Base-by-base conservation (phyloP, 1,140 invertebrate species). In the Trachelipus rathkii region DNA sequence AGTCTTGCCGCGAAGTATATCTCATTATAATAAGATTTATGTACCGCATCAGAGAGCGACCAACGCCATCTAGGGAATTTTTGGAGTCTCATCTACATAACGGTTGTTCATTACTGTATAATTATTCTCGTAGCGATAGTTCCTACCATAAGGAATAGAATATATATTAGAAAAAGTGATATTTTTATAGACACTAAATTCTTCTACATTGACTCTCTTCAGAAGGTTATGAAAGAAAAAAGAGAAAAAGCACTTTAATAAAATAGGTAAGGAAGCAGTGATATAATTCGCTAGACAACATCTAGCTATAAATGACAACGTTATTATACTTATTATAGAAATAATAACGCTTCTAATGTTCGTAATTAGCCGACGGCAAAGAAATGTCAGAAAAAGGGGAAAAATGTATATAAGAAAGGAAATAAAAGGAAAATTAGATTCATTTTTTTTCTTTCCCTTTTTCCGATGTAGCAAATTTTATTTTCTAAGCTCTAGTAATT, bases 111-210 rank as follows among this genome's bases (percentile, higher is more conserved):
- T 60, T 60, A 60, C 8, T 2, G 50, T 60, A 60, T 60, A 60
- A 60, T 60, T 60, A 60, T 60, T 60, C 50, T 13, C 50, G 1
- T 60, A 60, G 8, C 50, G 50, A 60, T 60, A 60, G 11, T 60
- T 60, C 19, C 11, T 15, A 19, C 50, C 50, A 60, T 60, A 60
- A 60, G 50, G 50, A 60, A 60, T 60, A 60, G 11, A 19, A 60
- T 60, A 60, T 60, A 60, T 60, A 60, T 60, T 60, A 60, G 1
- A 60, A 13, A 60, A 60, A 60, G 19, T 60, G 50, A 60, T 60
- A 60, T 60, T 60, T 60, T 60, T 60, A 60, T 60, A 60, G 50
- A 60, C 50, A 60, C 50, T 60, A 60, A 60, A 60, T 15, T 19
- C 19, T 60, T 3, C 8, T 60, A 60, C 50, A 60, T 60, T 60